These are phyloP conservation scores for Crenichthys baileyi DNA, from an alignment of 2,797 vertebrate genomes.

Conservation along the genomic window DNA sequence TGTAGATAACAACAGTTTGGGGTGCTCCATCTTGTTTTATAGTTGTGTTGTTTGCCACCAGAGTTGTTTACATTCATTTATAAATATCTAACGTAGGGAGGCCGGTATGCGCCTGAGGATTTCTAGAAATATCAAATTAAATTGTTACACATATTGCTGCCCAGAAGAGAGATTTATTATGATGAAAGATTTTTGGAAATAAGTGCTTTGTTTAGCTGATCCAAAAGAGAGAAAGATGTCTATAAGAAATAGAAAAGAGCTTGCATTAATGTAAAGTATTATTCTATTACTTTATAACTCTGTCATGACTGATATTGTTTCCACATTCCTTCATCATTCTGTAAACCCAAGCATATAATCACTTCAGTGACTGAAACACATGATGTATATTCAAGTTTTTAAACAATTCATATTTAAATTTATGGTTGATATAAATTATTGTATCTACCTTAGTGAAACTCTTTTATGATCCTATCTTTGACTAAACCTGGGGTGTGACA, in stretches of 20 bases:
- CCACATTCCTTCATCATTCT: neutral
- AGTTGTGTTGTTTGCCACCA: conserved; percentile 34
- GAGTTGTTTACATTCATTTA: conserved; percentile 43
- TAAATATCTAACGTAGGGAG: conserved; percentile 46
- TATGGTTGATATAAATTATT: neutral
- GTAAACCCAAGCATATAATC: neutral
- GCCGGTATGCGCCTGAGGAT: conserved; percentile 33
- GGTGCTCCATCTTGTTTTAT: conserved; percentile 48
- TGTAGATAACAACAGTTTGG: conserved; percentile 70
- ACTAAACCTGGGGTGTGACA: neutral
- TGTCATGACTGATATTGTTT: neutral
- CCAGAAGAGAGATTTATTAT: neutral
- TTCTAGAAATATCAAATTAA: conserved; percentile 18
- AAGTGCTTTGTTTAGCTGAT: neutral
- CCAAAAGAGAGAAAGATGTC: neutral
- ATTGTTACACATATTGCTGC: neutral
- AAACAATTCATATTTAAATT: neutral
- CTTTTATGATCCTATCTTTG: neutral
- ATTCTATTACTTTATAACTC: neutral
- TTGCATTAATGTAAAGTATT: neutral
- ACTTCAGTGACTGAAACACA: neutral
- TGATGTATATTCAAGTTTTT: neutral
- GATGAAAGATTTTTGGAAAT: neutral
- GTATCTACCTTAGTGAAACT: neutral
- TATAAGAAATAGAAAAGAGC: neutral